Evolutionary conservation across 2,113 vertebrate genomes (phyloP).

Genomic region (Toxotes chatareus): DNA sequence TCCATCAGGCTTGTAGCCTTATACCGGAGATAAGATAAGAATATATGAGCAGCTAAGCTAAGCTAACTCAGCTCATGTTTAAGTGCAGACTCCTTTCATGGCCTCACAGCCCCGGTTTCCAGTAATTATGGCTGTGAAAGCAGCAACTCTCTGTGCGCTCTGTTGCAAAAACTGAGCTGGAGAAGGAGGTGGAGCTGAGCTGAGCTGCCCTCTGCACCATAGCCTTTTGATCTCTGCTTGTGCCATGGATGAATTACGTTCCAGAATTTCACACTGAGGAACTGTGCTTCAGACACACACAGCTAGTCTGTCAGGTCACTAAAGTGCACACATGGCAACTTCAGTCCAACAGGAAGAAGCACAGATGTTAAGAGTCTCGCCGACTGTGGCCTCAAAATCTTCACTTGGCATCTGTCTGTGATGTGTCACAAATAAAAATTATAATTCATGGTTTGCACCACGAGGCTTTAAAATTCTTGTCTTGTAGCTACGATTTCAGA

Average conservation of each 20-base stretch:
- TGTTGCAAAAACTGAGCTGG: conserved; percentile 48
- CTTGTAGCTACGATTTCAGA: conserved; percentile 42
- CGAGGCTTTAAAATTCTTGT: conserved; percentile 40
- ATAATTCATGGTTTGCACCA: conserved; percentile 38
- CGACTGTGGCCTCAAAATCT: conserved; percentile 27
- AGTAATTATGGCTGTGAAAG: conserved; percentile 72
- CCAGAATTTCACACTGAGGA: conserved; percentile 83
- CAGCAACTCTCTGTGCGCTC: conserved; percentile 51
- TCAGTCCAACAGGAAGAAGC: conserved; percentile 46
- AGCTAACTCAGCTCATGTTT: conserved; percentile 41
- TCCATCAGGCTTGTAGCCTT: conserved; percentile 56
- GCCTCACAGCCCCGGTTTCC: conserved; percentile 56
- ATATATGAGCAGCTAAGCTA: conserved; percentile 31
- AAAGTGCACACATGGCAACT: conserved; percentile 66
- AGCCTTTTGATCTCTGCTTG: conserved; percentile 83
- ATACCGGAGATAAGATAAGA: conserved; percentile 73
- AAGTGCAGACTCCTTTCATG: conserved; percentile 39
- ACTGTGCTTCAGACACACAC: conserved; percentile 75
- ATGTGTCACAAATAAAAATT: conserved; percentile 49
- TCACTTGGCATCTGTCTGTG: conserved; percentile 29
- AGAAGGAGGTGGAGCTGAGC: conserved; percentile 56
- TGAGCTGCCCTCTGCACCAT: conserved; percentile 73
- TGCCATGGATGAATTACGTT: conserved; percentile 83
- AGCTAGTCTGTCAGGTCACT: conserved; percentile 72
- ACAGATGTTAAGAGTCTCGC: conserved; percentile 50